phyloP scores from a whole-genome alignment of 2,797 vertebrate genomes.

The Toxotes lorentzi region DNA sequence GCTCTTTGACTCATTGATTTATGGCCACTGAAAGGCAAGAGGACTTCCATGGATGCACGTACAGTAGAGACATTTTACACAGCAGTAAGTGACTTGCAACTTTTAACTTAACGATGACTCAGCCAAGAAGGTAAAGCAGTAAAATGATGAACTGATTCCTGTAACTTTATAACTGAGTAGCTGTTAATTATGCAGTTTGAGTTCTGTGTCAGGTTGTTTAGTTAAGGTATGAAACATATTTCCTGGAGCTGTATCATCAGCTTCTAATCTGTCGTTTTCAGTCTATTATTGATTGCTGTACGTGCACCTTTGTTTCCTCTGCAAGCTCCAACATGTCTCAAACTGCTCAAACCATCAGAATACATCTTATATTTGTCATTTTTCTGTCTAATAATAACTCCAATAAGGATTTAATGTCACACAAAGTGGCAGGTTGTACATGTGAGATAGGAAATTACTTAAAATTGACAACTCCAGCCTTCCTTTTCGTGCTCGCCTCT shows the following conservation, averaged over 20 bases:
- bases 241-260: conserved; percentile 25
- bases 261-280: conserved; percentile 29
- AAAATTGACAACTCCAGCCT: conserved; percentile 22
- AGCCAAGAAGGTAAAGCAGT: conserved; percentile 46
- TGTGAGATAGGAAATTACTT: conserved; percentile 9
- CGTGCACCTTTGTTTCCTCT: conserved; percentile 4
- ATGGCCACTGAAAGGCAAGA: conserved; percentile 61
- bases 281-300: not conserved
- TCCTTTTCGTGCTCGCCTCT: conserved; percentile 3
- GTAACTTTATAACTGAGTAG: conserved; percentile 50
- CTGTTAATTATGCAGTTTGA: conserved; percentile 47
- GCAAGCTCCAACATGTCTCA: not conserved
- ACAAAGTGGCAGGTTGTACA: conserved; percentile 4
- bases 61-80: conserved; percentile 60
- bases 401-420: not conserved
- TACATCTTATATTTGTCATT: too few relatives aligned
- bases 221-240: conserved; percentile 24
- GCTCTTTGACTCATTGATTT: conserved; percentile 70
- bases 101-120: conserved; percentile 66
- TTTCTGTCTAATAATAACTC: too few relatives aligned
- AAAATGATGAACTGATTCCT: conserved; percentile 65
- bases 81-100: conserved; percentile 50
- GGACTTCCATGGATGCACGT: conserved; percentile 45
- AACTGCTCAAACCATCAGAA: too few relatives aligned
- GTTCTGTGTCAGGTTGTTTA: conserved; percentile 27